A percentile compares a stretch with the other conserved stretches of the same genome.
Evolutionary conservation across 92 coral and sea anemone genomes (phyloP).

Genomic region (Montipora capitata): DNA sequence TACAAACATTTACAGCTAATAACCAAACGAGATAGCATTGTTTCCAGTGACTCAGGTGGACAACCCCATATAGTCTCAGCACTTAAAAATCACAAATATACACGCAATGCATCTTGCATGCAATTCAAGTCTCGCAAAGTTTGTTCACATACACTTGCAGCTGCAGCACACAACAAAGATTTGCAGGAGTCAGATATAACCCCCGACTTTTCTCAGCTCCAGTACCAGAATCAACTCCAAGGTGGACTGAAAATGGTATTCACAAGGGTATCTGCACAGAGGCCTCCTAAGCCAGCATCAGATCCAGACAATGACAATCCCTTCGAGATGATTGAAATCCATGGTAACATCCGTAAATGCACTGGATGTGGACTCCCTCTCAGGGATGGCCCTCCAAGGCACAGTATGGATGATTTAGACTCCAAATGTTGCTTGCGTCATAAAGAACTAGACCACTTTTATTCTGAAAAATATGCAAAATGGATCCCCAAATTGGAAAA

Average conservation of each 20-base stretch:
- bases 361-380: constrained; percentile 58
- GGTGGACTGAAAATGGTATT: constrained; percentile 60
- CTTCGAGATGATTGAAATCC: constrained; percentile 34
- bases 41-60: constrained; percentile 44
- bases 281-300: constrained; percentile 32
- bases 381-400: constrained; percentile 29
- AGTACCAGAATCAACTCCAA: constrained; percentile 44
- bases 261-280: constrained; percentile 22
- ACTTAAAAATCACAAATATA: constrained; percentile 27
- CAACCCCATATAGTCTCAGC: constrained; percentile 43
- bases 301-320: constrained; percentile 6
- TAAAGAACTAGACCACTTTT: constrained; percentile 40
- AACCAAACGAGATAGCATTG: constrained; percentile 18
- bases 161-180: constrained; percentile 68
- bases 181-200: constrained; percentile 42
- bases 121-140: constrained; percentile 49
- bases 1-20: constrained; percentile 46
- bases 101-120: constrained; percentile 54
- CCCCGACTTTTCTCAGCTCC: constrained; percentile 37
- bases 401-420: constrained; percentile 12
- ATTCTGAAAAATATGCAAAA: constrained; percentile 12
- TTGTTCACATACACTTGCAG: constrained; percentile 59
- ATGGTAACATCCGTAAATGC: constrained; percentile 65
- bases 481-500: constrained; percentile 53
- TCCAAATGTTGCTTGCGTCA: constrained; percentile 43